phyloP scores from a whole-genome alignment of 2,888 invertebrate species.

The Bellardia bayeri region DNA sequence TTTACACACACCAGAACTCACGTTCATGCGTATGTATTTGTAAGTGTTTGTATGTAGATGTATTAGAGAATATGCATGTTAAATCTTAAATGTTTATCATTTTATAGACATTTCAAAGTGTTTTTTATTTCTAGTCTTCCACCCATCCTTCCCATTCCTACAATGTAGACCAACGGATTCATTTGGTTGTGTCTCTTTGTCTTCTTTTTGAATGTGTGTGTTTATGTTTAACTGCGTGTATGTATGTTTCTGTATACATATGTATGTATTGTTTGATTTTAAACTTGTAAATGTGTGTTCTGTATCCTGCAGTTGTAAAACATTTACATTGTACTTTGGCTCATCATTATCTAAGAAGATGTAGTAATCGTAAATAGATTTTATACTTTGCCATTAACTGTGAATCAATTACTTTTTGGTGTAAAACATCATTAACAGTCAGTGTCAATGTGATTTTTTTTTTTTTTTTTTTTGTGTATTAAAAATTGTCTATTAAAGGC shows the following conservation, averaged over 20 bases:
- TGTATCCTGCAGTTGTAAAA: constrained; percentile 48
- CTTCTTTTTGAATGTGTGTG: background rate
- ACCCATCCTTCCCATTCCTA: background rate
- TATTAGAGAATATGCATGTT: constrained; percentile 50
- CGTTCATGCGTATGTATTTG: background rate
- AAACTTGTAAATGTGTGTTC: constrained; percentile 23
- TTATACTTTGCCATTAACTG: constrained; percentile 66
- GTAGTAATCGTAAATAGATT: constrained; percentile 71
- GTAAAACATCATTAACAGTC: constrained; percentile 65
- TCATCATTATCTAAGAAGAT: constrained; percentile 43
- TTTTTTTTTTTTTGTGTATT: background rate
- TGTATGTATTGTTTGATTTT: constrained; percentile 20
- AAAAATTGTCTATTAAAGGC: constrained; percentile 61
- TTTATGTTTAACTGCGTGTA: background rate
- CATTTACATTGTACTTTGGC: constrained; percentile 50
- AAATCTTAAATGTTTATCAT: constrained; percentile 68
- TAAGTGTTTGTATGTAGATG: constrained; percentile 10
- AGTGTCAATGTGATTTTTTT: constrained; percentile 40
- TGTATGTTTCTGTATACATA: constrained; percentile 1
- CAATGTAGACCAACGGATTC: constrained; percentile 10
- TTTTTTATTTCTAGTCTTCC: constrained; percentile 40
- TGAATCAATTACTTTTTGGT: constrained; percentile 62
- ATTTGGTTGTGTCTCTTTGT: constrained; percentile 7
- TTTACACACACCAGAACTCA: constrained; percentile 53
- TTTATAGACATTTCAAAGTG: constrained; percentile 64